Evolutionary conservation across 2,113 vertebrate genomes (phyloP).

Genomic region (Capreolus pygargus): DNA sequence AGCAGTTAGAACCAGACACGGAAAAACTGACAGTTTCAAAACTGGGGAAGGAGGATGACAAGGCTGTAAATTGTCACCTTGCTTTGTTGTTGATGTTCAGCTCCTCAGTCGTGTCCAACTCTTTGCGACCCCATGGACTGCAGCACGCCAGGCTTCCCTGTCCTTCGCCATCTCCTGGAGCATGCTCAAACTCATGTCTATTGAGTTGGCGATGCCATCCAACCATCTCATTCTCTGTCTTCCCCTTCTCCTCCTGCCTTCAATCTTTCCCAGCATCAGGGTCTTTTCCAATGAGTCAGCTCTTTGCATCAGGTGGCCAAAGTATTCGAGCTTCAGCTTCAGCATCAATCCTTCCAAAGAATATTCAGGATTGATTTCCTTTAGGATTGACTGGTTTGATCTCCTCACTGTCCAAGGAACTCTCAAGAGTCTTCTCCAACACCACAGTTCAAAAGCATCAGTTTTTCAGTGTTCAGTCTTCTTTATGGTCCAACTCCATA

Average conservation of each 20-base stretch:
- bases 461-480: not conserved
- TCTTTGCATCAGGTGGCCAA: not conserved
- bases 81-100: not conserved
- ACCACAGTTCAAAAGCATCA: not conserved
- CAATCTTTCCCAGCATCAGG: not conserved
- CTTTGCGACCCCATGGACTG: not conserved
- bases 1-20: not conserved
- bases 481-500: not conserved
- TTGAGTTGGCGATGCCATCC: not conserved
- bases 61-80: not conserved
- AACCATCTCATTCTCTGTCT: not conserved
- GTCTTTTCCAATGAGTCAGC: not conserved
- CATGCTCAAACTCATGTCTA: not conserved
- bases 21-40: not conserved
- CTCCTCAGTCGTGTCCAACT: not conserved
- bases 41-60: not conserved
- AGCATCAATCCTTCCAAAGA: not conserved
- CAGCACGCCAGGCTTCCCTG: not conserved
- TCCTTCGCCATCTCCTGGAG: not conserved
- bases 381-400: not conserved
- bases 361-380: not conserved
- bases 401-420: not conserved
- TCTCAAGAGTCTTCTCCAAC: not conserved
- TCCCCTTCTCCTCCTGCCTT: not conserved
- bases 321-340: not conserved